These are phyloP conservation scores for Neolamprologus kungweensis DNA, from an alignment of 2,113 vertebrate genomes.

Conservation along the genomic window DNA sequence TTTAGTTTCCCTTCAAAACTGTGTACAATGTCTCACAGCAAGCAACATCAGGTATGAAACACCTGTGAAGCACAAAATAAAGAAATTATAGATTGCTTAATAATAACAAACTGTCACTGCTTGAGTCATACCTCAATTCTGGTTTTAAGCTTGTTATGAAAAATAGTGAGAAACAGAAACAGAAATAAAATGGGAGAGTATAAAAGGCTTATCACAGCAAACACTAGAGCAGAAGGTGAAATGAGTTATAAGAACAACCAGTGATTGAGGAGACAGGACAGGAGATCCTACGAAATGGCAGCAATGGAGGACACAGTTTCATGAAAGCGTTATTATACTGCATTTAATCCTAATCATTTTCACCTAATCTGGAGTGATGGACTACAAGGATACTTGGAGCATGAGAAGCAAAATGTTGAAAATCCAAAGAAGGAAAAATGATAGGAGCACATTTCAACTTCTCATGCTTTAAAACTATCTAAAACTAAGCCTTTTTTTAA, in stretches of 20 bases:
- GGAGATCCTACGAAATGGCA: neutral
- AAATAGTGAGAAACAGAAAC: neutral
- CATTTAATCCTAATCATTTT: neutral
- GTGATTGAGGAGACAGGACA: neutral
- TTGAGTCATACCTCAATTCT: neutral
- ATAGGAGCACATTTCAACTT: neutral
- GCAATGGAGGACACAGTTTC: neutral
- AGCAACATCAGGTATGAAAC: neutral
- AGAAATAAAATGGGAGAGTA: neutral
- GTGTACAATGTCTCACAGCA: accelerated
- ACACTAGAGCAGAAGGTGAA: neutral
- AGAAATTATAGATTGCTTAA: neutral
- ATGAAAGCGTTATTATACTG: neutral
- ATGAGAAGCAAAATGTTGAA: neutral
- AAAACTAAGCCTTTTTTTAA: neutral
- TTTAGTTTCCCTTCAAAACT: neutral
- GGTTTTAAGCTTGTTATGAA: neutral
- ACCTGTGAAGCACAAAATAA: neutral
- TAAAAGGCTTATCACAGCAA: neutral
- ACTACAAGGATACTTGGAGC: neutral
- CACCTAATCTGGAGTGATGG: neutral
- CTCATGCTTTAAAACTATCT: neutral
- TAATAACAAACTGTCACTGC: neutral
- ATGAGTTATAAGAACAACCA: neutral
- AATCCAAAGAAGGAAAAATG: neutral